These are phyloP conservation scores for Luidia sarsii DNA, from an alignment of 53 echinoderm and acorn worm genomes.

Conservation along the genomic window DNA sequence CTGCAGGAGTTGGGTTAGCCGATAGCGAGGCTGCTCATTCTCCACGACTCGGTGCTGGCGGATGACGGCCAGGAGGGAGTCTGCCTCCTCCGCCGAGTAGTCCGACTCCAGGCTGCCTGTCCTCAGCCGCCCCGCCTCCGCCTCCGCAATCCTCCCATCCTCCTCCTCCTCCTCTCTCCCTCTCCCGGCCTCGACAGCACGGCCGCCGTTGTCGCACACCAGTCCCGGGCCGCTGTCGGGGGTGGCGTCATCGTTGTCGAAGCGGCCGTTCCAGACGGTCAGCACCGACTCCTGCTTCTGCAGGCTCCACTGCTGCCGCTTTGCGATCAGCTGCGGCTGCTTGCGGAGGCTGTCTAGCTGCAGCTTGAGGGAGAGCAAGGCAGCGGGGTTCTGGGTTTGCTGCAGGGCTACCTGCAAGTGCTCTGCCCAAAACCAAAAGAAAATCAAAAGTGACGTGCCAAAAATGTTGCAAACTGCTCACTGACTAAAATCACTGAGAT, in stretches of 20 bases:
- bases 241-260: neutral
- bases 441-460: no score
- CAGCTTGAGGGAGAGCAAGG: constrained; percentile 51
- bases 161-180: no score
- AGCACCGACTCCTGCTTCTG: constrained; percentile 10
- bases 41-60: constrained; percentile 7
- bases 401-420: constrained; percentile 61
- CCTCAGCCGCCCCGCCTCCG: constrained; percentile 12
- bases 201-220: neutral
- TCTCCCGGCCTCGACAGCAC: no score
- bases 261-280: constrained; percentile 25
- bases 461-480: no score
- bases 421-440: constrained; percentile 16
- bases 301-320: constrained; percentile 43
- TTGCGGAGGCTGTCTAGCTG: constrained; percentile 61
- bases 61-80: constrained; percentile 22
- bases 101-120: constrained; percentile 19
- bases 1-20: constrained; percentile 3
- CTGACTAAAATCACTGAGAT: no score
- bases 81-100: constrained; percentile 7
- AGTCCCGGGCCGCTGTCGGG: neutral
- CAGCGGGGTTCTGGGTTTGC: constrained; percentile 44
- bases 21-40: constrained; percentile 7
- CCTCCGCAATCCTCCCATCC: neutral
- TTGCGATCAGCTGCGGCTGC: constrained; percentile 56